These are phyloP conservation scores for Drosophila albomicans DNA, from an alignment of 1,140 invertebrate genomes.

Conservation along the genomic window DNA sequence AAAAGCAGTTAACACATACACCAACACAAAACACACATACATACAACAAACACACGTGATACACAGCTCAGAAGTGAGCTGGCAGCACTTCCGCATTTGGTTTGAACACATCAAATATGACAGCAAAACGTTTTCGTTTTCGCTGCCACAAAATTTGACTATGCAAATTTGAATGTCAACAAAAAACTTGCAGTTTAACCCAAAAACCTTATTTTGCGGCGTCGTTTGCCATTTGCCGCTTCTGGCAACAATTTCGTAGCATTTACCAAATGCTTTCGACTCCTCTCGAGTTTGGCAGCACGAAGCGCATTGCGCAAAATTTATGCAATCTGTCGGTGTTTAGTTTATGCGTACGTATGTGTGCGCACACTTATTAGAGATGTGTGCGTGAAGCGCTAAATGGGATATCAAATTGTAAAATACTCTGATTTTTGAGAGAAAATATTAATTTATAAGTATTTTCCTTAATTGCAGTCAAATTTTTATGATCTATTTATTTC, in stretches of 20 bases:
- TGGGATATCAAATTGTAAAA: conserved; percentile 2
- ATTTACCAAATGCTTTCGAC: conserved; percentile 59
- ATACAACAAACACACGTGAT: conserved; percentile 1
- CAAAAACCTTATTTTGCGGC: conserved; percentile 76
- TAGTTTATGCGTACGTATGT: conserved; percentile 14
- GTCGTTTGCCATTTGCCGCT: conserved; percentile 42
- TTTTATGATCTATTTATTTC: neutral
- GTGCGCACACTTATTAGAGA: conserved; percentile 34
- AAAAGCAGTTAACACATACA: conserved; percentile 78
- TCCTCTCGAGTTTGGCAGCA: conserved; percentile 43
- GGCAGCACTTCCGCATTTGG: conserved; percentile 72
- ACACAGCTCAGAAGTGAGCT: conserved; percentile 29
- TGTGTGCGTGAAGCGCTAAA: conserved; percentile 32
- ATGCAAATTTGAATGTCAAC: conserved; percentile 83
- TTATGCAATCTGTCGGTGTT: conserved; percentile 37
- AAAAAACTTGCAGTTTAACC: conserved; percentile 80
- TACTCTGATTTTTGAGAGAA: too few species aligned
- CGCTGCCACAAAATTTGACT: conserved; percentile 66
- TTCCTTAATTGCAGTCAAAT: neutral
- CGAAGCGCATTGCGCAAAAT: conserved; percentile 48
- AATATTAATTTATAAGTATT: too few species aligned
- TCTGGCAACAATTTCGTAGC: conserved; percentile 48
- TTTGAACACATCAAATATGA: conserved; percentile 79
- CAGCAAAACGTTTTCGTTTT: conserved; percentile 43
- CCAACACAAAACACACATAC: neutral